These are phyloP conservation scores for Apodemia mormo DNA, from an alignment of 2,888 invertebrate genomes.

Conservation along the genomic window DNA sequence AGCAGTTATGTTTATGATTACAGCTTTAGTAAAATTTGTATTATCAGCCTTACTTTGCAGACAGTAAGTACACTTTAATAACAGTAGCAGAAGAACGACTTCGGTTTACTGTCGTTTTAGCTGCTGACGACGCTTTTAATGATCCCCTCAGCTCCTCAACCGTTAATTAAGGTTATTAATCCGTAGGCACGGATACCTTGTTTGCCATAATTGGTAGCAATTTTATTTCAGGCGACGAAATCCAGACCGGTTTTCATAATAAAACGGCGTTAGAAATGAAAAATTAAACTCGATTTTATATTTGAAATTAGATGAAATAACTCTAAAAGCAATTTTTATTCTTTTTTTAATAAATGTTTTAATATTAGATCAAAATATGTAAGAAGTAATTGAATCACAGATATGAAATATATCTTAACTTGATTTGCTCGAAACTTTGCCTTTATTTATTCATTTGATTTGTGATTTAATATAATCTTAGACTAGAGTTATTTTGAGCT, in stretches of 20 bases:
- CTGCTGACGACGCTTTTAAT: constrained; percentile 55
- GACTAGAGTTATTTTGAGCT: too few species aligned
- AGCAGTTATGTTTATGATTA: constrained; percentile 1
- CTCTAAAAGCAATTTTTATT: background rate
- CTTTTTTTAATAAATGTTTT: background rate
- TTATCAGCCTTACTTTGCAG: constrained; percentile 27
- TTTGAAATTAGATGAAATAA: constrained; percentile 23
- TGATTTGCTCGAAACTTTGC: background rate
- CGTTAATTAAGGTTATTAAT: constrained; percentile 79
- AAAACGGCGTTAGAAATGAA: constrained; percentile 46
- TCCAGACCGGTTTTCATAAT: constrained; percentile 50
- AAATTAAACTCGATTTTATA: constrained; percentile 38
- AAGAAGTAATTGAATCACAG: background rate
- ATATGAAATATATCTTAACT: background rate
- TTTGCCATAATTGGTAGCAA: constrained; percentile 76
- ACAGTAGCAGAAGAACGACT: constrained; percentile 32
- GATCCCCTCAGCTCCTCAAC: constrained; percentile 60
- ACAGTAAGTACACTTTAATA: constrained; percentile 10
- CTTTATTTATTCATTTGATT: background rate
- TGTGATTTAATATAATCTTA: too few species aligned
- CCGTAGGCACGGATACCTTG: constrained; percentile 72
- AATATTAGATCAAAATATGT: background rate
- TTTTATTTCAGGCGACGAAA: constrained; percentile 60
- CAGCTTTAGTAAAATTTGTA: constrained; percentile 28
- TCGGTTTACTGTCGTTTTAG: constrained; percentile 51